These are phyloP conservation scores for Lutjanus campechanus DNA, from an alignment of 2,797 vertebrate genomes.

Conservation along the genomic window DNA sequence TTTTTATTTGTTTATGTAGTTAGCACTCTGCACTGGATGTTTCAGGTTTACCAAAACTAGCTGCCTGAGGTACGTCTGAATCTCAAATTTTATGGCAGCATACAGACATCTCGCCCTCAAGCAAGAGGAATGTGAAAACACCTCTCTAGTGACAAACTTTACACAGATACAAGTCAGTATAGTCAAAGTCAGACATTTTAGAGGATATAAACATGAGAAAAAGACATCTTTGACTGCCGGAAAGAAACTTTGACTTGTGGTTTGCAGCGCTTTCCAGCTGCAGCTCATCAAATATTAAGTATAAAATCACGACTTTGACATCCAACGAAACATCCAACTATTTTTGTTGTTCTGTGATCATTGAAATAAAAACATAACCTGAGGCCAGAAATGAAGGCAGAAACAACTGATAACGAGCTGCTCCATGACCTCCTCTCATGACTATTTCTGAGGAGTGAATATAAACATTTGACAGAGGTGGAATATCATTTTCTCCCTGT, in stretches of 20 bases:
- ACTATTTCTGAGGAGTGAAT: constrained; percentile 26
- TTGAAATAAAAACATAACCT: not conserved
- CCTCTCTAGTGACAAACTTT: too few species aligned
- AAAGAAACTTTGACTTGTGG: not conserved
- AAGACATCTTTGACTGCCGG: too few species aligned
- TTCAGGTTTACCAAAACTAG: too few species aligned
- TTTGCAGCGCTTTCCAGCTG: not conserved
- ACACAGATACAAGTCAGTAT: too few species aligned
- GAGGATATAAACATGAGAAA: too few species aligned
- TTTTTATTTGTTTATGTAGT: too few species aligned
- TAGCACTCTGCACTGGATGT: too few species aligned
- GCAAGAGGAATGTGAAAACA: too few species aligned
- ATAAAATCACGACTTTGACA: not conserved
- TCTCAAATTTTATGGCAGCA: too few species aligned
- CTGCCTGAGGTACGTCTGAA: too few species aligned
- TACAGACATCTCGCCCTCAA: too few species aligned
- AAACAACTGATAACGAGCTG: not conserved
- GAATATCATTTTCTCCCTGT: constrained; percentile 51
- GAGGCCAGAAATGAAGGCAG: not conserved
- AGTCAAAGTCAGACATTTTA: too few species aligned
- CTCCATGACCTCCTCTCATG: constrained; percentile 7
- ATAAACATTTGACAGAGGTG: constrained; percentile 16
- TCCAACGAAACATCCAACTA: not conserved
- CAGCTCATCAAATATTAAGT: not conserved
- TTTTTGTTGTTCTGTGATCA: not conserved